Percentiles rank a stretch among this genome's conserved stretches.
Evolutionary conservation across 2,113 vertebrate species (phyloP).

Genomic region (Nothoprocta pentlandii): DNA sequence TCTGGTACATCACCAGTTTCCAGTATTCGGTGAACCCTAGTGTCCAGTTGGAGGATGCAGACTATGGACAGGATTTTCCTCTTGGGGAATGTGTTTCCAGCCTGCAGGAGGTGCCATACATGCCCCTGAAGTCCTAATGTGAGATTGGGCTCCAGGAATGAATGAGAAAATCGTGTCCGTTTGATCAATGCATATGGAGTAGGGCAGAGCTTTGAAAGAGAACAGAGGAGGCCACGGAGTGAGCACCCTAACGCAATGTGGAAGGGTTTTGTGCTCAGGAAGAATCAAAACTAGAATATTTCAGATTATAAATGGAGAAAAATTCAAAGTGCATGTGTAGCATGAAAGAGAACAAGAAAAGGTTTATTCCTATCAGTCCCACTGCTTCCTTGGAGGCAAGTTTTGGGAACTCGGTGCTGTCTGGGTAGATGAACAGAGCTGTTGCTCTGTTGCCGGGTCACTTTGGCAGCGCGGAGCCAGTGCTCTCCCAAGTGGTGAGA

Average conservation of each 20-base stretch:
- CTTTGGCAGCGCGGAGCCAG: not conserved
- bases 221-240: not conserved
- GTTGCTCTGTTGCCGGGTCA: not conserved
- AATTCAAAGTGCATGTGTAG: not conserved
- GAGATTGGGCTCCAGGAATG: not conserved
- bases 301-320: not conserved
- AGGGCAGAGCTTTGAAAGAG: accelerated
- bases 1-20: not conserved
- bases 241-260: not conserved
- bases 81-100: not conserved
- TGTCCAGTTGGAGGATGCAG: not conserved
- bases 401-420: not conserved
- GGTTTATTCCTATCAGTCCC: not conserved
- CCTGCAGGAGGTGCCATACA: not conserved
- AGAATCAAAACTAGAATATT: not conserved
- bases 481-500: accelerated
- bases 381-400: accelerated
- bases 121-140: not conserved
- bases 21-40: not conserved
- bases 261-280: not conserved
- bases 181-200: not conserved
- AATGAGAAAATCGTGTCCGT: accelerated
- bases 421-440: not conserved
- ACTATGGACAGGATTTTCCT: not conserved
- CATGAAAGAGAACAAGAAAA: not conserved